Evolutionary conservation across 2,888 invertebrate genomes (phyloP).

Genomic region (Napeogenes inachia): DNA sequence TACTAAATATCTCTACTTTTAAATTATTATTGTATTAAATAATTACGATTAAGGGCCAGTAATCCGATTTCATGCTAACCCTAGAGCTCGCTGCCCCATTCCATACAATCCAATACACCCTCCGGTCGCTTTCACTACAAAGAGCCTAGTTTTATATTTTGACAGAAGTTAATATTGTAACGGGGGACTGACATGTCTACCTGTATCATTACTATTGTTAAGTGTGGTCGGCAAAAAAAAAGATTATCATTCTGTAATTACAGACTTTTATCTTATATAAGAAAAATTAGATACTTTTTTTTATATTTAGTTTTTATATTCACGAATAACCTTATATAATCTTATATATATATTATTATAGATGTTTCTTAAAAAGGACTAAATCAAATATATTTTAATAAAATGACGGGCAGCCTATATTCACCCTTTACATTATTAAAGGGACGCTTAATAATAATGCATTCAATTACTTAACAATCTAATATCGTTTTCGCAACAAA

Average conservation of each 20-base stretch:
- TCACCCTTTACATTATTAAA: not conserved
- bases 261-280: too few species aligned
- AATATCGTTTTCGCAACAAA: constrained; percentile 18
- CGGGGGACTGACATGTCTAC: constrained; percentile 54
- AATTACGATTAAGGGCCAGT: constrained; percentile 32
- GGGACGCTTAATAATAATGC: not conserved
- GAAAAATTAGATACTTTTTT: too few species aligned
- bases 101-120: constrained; percentile 31
- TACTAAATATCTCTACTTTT: not conserved
- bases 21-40: constrained; percentile 14
- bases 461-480: constrained; percentile 7
- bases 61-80: constrained; percentile 53
- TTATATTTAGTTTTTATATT: too few species aligned
- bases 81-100: constrained; percentile 33
- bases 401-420: too few species aligned
- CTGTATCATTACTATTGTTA: constrained; percentile 35
- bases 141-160: constrained; percentile 58
- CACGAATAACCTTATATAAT: too few species aligned
- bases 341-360: too few species aligned
- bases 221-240: constrained; percentile 5
- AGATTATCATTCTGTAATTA: not conserved
- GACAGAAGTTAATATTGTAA: constrained; percentile 68
- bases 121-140: constrained; percentile 58
- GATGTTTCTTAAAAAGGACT: too few species aligned
- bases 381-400: too few species aligned